phyloP scores from a whole-genome alignment of 2,888 invertebrate genomes.

The Xestoiulus laeticollis region DNA sequence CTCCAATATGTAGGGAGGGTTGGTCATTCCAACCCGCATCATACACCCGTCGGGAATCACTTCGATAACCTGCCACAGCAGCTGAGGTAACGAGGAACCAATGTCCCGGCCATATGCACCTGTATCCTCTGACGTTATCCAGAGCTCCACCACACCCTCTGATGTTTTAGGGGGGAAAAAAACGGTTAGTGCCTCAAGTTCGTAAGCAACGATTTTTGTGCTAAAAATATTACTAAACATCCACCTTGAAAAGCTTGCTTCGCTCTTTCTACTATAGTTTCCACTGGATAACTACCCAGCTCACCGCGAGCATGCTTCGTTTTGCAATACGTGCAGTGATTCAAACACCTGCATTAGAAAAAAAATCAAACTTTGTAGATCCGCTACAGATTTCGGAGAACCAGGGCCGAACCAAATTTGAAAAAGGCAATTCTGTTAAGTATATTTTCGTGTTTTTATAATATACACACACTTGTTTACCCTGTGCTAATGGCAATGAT shows the following conservation, averaged over 20 bases:
- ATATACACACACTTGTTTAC: constrained; percentile 58
- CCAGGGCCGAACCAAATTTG: no score
- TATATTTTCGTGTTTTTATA: not conserved
- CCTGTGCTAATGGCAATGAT: constrained; percentile 97
- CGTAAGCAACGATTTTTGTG: not conserved
- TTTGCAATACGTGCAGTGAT: constrained; percentile 99
- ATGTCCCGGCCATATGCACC: constrained; percentile 98
- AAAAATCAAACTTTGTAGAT: not conserved
- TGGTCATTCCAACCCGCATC: constrained; percentile 95
- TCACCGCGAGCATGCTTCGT: constrained; percentile 97
- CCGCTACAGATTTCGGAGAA: no score
- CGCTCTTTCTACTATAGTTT: constrained; percentile 88
- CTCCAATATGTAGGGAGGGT: constrained; percentile 97
- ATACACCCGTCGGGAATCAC: constrained; percentile 79
- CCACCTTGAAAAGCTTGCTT: constrained; percentile 75
- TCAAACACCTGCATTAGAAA: constrained; percentile 74
- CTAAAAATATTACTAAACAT: not conserved
- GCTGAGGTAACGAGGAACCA: constrained; percentile 83
- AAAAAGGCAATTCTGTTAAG: not conserved
- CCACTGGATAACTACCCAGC: constrained; percentile 90
- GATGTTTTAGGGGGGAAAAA: constrained; percentile 58
- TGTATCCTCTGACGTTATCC: constrained; percentile 98
- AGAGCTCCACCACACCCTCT: constrained; percentile 95
- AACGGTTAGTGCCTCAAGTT: no score
- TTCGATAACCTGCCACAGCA: constrained; percentile 85